Evolutionary conservation across 1,140 invertebrate genomes (phyloP), one percentile per base, ranked within the genome.

Genomic region (Elysia chlorotica): DNA sequence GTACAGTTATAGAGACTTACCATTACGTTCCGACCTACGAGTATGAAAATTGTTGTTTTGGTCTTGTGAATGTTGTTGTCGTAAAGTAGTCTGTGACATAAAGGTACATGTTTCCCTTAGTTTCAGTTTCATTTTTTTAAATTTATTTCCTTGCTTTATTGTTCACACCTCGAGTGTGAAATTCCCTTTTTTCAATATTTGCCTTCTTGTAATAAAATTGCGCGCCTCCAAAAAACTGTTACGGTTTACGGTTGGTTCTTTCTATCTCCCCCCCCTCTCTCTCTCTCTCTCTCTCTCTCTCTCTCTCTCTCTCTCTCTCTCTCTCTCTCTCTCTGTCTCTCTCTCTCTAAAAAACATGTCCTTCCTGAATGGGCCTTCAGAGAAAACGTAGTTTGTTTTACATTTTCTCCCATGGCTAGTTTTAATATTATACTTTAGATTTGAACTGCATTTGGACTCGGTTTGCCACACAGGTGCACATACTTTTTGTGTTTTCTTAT

Each of bases 281-380:
- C 25, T 59, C 56, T 59, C 56, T 59, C 56, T 66, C 37, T 41
- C 65, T 66, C 65, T 41, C 17, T 66, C 65, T 41, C 65, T 66
- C 33, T 41, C 65, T 66, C 65, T 41, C 35, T 66, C 65, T 66
- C 65, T 66, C 33, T 66, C 35, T 37, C 65, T 66, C 37, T 66
- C 33, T 66, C 37, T 38, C 33, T 66, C 37, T 66, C 65, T 66
- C 37, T 66, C 37, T 66, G 19, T 37, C 35, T 38, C 65, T 66
- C 65, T 37, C 37, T 66, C 65, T 38, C 65, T 66, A 33, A 31
- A 33, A n/a, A 14, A 48, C 41, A 14, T 48, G 41, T n/a, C n/a
- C n/a, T n/a, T n/a, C n/a, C n/a, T n/a, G n/a, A n/a, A n/a, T n/a
- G n/a, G n/a, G n/a, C n/a, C n/a, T n/a, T n/a, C n/a, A n/a, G n/a